A percentile compares a stretch with the other conserved stretches of the same genome.
These are phyloP conservation scores for Seriola dumerili DNA, from an alignment of 2,113 vertebrate species.

Conservation along the genomic window DNA sequence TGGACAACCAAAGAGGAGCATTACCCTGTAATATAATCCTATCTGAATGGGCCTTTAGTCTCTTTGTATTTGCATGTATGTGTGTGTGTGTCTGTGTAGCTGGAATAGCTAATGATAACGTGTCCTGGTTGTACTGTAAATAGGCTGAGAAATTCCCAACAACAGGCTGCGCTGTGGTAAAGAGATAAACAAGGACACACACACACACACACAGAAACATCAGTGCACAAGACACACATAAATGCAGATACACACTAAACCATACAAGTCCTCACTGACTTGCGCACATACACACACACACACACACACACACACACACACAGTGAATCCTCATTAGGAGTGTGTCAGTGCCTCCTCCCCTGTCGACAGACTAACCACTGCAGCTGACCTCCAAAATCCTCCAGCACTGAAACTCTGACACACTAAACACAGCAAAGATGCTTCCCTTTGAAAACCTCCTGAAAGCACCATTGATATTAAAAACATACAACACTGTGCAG, in stretches of 20 bases:
- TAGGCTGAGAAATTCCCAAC: conserved; percentile 58
- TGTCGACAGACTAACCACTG: conserved; percentile 34
- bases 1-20: background rate
- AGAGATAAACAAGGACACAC: conserved; percentile 41
- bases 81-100: conserved; percentile 25
- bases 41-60: conserved; percentile 34
- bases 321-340: conserved; percentile 37
- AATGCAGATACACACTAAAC: background rate
- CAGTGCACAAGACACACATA: background rate
- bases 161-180: conserved; percentile 38
- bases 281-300: conserved; percentile 36
- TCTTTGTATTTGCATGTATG: conserved; percentile 22
- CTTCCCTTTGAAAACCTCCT: background rate
- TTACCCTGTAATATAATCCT: conserved; percentile 29
- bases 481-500: no score
- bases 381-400: conserved; percentile 58
- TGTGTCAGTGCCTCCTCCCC: conserved; percentile 30
- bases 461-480: rapidly evolving
- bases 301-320: background rate
- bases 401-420: conserved; percentile 9
- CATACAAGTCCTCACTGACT: conserved; percentile 55
- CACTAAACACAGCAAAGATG: background rate
- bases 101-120: conserved; percentile 54
- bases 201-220: conserved; percentile 4
- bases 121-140: conserved; percentile 45